Percentiles rank a stretch among this genome's conserved stretches.
phyloP scores from a whole-genome alignment of 2,113 vertebrate genomes.

The Sturnus vulgaris region DNA sequence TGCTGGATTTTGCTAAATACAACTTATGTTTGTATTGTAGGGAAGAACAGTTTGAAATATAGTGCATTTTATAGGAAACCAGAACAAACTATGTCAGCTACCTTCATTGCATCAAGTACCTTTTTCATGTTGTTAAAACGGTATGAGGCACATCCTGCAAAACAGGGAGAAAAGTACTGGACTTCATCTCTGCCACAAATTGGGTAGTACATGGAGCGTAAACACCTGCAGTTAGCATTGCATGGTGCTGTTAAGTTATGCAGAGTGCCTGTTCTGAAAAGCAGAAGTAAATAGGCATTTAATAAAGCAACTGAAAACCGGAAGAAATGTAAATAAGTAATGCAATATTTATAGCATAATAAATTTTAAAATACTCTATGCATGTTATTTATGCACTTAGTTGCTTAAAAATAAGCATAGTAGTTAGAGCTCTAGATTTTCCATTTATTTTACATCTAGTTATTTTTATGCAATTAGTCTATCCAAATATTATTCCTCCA shows the following conservation, averaged over 20 bases:
- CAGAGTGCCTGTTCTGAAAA: constrained; percentile 65
- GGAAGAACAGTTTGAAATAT: background rate
- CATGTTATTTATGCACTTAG: background rate
- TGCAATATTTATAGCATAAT: background rate
- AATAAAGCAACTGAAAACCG: background rate
- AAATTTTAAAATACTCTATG: background rate
- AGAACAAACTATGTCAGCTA: background rate
- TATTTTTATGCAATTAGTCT: background rate
- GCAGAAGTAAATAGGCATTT: background rate
- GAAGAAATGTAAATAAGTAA: background rate
- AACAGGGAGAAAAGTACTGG: constrained; percentile 81
- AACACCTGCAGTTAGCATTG: constrained; percentile 73
- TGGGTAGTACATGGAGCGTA: constrained; percentile 72
- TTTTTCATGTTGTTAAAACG: background rate
- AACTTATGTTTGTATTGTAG: background rate
- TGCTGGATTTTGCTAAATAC: rapidly evolving
- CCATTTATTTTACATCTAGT: background rate
- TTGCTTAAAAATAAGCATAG: background rate
- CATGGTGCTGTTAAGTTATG: constrained; percentile 70
- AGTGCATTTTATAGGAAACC: background rate
- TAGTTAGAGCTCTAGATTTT: background rate
- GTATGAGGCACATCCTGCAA: constrained; percentile 71
- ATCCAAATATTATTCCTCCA: background rate
- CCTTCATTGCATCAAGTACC: constrained; percentile 48
- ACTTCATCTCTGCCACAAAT: constrained; percentile 75